These are phyloP conservation scores for Dendrolimus punctatus DNA, from an alignment of 1,140 invertebrate species.

Conservation along the genomic window DNA sequence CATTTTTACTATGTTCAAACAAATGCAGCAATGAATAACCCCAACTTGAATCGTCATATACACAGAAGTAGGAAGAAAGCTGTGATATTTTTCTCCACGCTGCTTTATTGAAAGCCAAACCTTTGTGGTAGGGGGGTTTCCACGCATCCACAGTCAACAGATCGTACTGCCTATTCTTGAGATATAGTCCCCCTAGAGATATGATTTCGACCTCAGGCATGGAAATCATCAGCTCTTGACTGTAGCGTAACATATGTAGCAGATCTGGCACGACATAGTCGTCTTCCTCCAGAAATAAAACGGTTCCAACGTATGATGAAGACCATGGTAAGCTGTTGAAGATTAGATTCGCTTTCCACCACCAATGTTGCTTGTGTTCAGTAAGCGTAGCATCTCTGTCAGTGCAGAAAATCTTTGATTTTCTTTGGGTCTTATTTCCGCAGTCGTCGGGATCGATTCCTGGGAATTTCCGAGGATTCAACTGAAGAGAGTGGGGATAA, in stretches of 20 bases:
- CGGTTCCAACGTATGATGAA: constrained; percentile 4
- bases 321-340: constrained; percentile 14
- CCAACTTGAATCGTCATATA: constrained; percentile 80
- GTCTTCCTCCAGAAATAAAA: constrained; percentile 22
- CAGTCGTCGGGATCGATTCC: constrained; percentile 95
- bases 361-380: constrained; percentile 99
- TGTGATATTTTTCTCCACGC: constrained; percentile 86
- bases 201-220: constrained; percentile 23
- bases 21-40: constrained; percentile 27
- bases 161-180: constrained; percentile 13
- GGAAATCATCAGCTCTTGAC: constrained; percentile 54
- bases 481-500: constrained; percentile 95
- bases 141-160: constrained; percentile 24
- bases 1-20: constrained; percentile 12
- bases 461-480: constrained; percentile 90
- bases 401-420: constrained; percentile 90
- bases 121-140: constrained; percentile 48
- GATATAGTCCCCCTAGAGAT: constrained; percentile 20
- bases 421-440: constrained; percentile 74
- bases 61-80: constrained; percentile 90
- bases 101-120: constrained; percentile 90
- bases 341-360: constrained; percentile 85
- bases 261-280: constrained; percentile 25
- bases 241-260: constrained; percentile 48
- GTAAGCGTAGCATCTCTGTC: constrained; percentile 94